Evolutionary conservation across 2,888 invertebrate species (phyloP).

Genomic region (Eurois occulta): DNA sequence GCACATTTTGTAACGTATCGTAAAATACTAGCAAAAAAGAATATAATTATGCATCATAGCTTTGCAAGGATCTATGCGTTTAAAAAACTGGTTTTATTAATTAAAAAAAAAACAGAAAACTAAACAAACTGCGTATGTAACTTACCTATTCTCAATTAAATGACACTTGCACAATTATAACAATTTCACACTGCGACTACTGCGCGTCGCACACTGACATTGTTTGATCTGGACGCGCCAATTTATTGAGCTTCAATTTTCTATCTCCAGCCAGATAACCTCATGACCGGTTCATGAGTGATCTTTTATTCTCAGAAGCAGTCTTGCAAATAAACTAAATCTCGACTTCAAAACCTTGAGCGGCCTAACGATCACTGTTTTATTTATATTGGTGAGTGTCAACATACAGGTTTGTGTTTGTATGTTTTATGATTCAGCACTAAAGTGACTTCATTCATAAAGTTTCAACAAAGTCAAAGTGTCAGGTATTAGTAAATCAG

Average conservation of each 20-base stretch:
- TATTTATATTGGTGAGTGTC: slow-evolving; percentile 76
- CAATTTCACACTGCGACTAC: slow-evolving; percentile 68
- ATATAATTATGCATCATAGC: neutral
- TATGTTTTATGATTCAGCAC: slow-evolving; percentile 74
- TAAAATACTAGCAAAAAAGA: neutral
- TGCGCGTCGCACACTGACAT: slow-evolving; percentile 79
- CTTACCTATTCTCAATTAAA: slow-evolving; percentile 65
- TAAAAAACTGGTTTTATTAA: neutral
- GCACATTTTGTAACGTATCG: neutral
- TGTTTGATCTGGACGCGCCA: slow-evolving; percentile 74
- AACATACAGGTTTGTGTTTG: slow-evolving; percentile 68
- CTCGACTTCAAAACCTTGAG: slow-evolving; percentile 72
- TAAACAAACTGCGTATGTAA: slow-evolving; percentile 22
- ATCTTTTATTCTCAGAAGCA: slow-evolving; percentile 84
- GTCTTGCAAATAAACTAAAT: slow-evolving; percentile 77
- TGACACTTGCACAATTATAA: slow-evolving; percentile 59
- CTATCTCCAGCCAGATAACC: slow-evolving; percentile 84
- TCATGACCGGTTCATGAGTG: slow-evolving; percentile 79
- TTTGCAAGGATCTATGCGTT: too few species aligned
- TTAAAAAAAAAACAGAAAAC: neutral
- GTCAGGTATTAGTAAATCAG: slow-evolving; percentile 13
- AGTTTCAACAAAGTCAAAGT: slow-evolving; percentile 20
- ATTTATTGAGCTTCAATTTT: slow-evolving; percentile 86
- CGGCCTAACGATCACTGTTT: slow-evolving; percentile 71
- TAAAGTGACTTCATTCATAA: slow-evolving; percentile 73